Evolutionary conservation across 2,888 invertebrate genomes (phyloP).

Genomic region (Synergus laeviventris): DNA sequence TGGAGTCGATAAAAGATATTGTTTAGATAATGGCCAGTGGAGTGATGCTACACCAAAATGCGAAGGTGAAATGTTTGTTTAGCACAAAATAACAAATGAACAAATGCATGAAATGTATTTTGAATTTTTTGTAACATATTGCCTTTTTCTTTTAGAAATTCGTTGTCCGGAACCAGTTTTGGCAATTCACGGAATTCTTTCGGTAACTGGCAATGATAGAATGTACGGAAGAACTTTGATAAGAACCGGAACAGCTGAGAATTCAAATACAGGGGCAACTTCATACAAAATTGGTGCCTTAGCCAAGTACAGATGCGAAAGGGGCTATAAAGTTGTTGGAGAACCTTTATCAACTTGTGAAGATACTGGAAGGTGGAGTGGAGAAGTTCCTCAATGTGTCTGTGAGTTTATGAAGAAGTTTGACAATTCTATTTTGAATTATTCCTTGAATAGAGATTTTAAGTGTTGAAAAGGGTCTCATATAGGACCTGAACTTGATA

Average conservation of each 20-base stretch:
- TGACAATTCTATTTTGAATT: conserved; percentile 41
- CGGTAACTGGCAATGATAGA: conserved; percentile 93
- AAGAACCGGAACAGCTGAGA: conserved; percentile 82
- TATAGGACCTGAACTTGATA: no score
- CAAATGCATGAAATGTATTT: conserved; percentile 1
- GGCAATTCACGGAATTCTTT: conserved; percentile 90
- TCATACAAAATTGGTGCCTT: conserved; percentile 91
- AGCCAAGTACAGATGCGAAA: conserved; percentile 92
- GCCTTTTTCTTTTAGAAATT: conserved; percentile 81
- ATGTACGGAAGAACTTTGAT: conserved; percentile 91
- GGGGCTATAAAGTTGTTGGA: conserved; percentile 92
- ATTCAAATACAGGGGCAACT: conserved; percentile 81
- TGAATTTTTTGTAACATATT: conserved; percentile 41
- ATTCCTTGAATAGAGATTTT: no score
- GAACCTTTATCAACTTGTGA: conserved; percentile 91
- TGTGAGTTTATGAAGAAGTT: conserved; percentile 80
- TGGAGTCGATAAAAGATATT: conserved; percentile 85
- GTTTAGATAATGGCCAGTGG: conserved; percentile 88
- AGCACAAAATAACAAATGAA: background rate
- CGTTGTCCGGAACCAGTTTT: conserved; percentile 90
- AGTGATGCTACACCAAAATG: conserved; percentile 90
- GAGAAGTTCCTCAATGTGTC: conserved; percentile 88
- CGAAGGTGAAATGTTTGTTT: conserved; percentile 80
- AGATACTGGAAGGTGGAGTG: conserved; percentile 91
- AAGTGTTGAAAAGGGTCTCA: conserved; percentile 9